Base-by-base conservation (phyloP, 2,797 vertebrate species). In the Girardinus metallicus region DNA sequence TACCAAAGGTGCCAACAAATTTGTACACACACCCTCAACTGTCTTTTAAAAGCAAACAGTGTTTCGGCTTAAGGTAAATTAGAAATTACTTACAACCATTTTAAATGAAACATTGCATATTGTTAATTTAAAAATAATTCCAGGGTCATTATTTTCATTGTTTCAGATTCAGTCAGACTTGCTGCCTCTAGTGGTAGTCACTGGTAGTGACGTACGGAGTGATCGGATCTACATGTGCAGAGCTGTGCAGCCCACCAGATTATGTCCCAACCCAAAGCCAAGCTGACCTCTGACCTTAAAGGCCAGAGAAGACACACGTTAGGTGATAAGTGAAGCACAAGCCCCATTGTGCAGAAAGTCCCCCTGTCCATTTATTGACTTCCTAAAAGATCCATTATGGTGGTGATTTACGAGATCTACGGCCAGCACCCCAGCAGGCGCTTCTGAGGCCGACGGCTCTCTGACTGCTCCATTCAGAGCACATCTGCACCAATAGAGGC, bases 311-410 rank as follows among this genome's bases (percentile, higher is more conserved):
- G 90, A 92, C 92, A 91, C 89, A 91, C 89, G 86, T 88, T 87
- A 88, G 91, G 92, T 84, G 94, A 91, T 92, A 94, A 93, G 88
- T 90, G 89, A 94, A 90, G 92, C 87, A 71, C 89, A 53, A 86
- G 85, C 82, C 74, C 90, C 85, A 92, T 94, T 93, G 91, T 92
- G 92, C 81, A 64, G 77, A 82, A 78, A 43, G 80, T 78, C 84
- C 87, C 86, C 87, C 76, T 86, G 91, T 89, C 90, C 86, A 83
- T 95, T 94, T 95, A 95, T 95, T 93, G 93, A 95, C 95, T 96
- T 96, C 95, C 94, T 95, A 94, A 95, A 94, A 94, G 88, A 96
- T 94, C 93, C 91, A 95, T 96, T 95, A 95, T 93, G 88, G 88
- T 91, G 79, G 92, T 96, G 95, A 96, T 96, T 95, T 95, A 94